phyloP scores from a whole-genome alignment of 2,888 invertebrate species.

The Erebia epiphron region DNA sequence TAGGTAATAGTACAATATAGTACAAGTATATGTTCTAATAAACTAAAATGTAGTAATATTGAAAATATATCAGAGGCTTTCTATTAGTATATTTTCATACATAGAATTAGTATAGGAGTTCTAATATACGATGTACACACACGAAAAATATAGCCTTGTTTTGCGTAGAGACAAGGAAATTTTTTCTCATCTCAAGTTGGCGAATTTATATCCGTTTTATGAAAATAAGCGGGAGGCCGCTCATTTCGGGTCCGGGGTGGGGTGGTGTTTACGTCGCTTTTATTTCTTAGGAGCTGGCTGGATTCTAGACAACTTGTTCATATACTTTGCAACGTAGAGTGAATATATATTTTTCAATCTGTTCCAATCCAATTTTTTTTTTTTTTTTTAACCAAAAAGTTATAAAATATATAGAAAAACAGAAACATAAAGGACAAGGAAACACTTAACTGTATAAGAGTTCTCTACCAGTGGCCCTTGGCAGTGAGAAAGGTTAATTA shows the following conservation, averaged over 20 bases:
- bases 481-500: too few relatives aligned
- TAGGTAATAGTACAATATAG: too few relatives aligned
- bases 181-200: conserved; percentile 61
- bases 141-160: conserved; percentile 14
- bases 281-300: conserved; percentile 57
- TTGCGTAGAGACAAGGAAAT: conserved; percentile 47
- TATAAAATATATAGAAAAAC: too few relatives aligned
- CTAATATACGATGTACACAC: background rate
- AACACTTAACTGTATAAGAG: too few relatives aligned
- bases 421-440: too few relatives aligned
- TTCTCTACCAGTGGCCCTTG: too few relatives aligned
- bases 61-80: background rate
- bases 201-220: conserved; percentile 76
- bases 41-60: too few relatives aligned
- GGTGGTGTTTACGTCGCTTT: conserved; percentile 68
- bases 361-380: too few relatives aligned
- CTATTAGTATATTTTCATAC: background rate
- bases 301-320: conserved; percentile 30
- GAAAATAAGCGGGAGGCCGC: conserved; percentile 80
- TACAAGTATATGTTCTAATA: too few relatives aligned
- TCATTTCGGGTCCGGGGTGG: conserved; percentile 70
- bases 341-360: too few relatives aligned
- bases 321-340: background rate
- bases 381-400: too few relatives aligned
- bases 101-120: background rate